phyloP scores from a whole-genome alignment of 2,113 vertebrate species.

The Thalassarche chlororhynchos region DNA sequence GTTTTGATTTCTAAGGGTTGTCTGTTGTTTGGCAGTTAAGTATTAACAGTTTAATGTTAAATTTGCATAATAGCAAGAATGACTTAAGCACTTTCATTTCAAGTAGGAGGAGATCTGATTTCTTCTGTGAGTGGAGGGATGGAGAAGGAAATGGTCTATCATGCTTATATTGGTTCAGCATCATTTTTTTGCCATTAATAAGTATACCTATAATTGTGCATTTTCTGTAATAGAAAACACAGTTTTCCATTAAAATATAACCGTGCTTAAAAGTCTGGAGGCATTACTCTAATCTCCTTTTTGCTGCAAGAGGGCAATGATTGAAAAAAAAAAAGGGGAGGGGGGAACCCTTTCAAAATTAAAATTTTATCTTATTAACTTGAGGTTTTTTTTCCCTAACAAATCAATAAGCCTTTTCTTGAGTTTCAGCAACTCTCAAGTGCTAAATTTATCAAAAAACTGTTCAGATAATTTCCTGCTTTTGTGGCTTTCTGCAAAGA shows the following conservation, averaged over 20 bases:
- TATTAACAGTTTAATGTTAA: slow-evolving; percentile 31
- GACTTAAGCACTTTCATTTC: neutral
- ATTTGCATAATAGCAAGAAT: neutral
- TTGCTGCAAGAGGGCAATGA: neutral
- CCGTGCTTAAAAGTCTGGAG: neutral
- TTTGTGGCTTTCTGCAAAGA: neutral
- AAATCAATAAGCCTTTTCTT: neutral
- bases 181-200: neutral
- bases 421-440: neutral
- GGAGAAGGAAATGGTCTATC: neutral
- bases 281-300: neutral
- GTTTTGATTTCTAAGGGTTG: neutral
- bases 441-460: neutral
- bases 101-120: neutral
- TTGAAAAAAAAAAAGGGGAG: neutral
- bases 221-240: neutral
- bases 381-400: neutral
- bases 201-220: neutral
- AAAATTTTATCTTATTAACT: neutral
- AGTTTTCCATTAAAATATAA: neutral
- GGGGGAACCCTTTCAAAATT: neutral
- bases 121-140: neutral
- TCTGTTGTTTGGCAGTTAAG: slow-evolving; percentile 13
- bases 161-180: neutral
- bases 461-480: neutral